These are phyloP conservation scores for Panulirus ornatus DNA, from an alignment of 1,140 invertebrate genomes.

Conservation along the genomic window DNA sequence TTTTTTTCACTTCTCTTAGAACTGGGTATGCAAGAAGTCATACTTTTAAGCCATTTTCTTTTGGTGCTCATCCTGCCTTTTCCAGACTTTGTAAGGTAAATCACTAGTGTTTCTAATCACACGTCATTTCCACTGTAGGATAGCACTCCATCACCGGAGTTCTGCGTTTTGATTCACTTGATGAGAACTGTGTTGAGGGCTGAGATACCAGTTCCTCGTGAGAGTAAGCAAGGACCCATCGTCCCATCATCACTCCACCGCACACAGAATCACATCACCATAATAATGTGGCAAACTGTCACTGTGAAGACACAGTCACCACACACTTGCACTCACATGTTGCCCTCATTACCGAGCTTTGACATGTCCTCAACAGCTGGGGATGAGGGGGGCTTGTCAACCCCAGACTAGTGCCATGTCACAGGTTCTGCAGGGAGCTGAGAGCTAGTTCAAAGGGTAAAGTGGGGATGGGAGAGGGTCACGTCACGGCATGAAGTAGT, in stretches of 20 bases:
- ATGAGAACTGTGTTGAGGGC: conserved; percentile 62
- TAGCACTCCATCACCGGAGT: conserved; percentile 64
- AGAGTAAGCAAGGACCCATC: conserved; percentile 39
- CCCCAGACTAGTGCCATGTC: conserved; percentile 60
- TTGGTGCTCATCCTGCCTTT: conserved; percentile 60
- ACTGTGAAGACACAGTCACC: conserved; percentile 53
- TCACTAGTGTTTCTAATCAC: conserved; percentile 73
- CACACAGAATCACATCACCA: conserved; percentile 63
- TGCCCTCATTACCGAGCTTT: conserved; percentile 67
- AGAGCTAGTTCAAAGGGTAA: conserved; percentile 72
- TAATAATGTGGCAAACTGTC: conserved; percentile 62
- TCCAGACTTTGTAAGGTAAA: conserved; percentile 66
- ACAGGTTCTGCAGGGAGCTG: conserved; percentile 62
- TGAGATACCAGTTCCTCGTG: conserved; percentile 66
- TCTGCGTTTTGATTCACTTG: conserved; percentile 72
- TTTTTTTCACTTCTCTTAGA: conserved; percentile 63
- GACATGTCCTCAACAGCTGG: conserved; percentile 62
- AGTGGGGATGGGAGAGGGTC: conserved; percentile 71
- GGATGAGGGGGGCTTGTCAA: conserved; percentile 50
- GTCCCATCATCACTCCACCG: conserved; percentile 72
- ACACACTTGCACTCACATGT: conserved; percentile 53
- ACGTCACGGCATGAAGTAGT: conserved; percentile 95
- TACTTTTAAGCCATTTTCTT: conserved; percentile 61
- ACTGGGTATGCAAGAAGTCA: conserved; percentile 68
- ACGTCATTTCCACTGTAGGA: conserved; percentile 68